Percentiles rank a stretch among this genome's conserved stretches.
These are phyloP conservation scores for Aselliscus stoliczkanus DNA, from an alignment of 2,797 vertebrate species.

Conservation along the genomic window DNA sequence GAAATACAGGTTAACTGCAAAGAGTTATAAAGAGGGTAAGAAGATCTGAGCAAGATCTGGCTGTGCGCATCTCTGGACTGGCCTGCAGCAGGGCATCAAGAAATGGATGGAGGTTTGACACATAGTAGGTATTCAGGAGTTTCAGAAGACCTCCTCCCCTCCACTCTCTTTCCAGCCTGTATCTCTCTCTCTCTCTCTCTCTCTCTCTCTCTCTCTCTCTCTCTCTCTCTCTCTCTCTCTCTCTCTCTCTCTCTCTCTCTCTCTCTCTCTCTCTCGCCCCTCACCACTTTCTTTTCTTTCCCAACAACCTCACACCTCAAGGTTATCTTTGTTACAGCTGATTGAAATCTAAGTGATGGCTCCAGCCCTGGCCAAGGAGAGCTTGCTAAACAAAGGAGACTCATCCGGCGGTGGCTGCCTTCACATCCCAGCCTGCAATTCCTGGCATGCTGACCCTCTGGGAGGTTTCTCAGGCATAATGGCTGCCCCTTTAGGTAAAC, in stretches of 20 bases:
- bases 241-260: neutral
- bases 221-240: neutral
- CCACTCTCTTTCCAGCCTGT: neutral
- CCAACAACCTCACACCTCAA: conserved; percentile 24
- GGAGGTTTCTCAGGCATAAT: neutral
- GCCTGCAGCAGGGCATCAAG: neutral
- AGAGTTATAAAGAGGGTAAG: neutral
- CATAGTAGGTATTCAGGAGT: neutral
- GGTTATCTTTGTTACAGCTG: conserved; percentile 5
- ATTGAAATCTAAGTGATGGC: neutral
- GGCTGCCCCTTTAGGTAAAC: neutral
- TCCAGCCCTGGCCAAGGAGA: neutral
- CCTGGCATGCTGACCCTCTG: neutral
- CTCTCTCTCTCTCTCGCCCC: neutral
- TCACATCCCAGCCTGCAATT: neutral
- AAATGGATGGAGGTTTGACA: accelerated
- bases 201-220: no score
- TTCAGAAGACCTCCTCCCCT: neutral
- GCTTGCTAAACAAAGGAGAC: neutral
- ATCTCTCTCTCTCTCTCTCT: neutral
- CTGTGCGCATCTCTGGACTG: neutral
- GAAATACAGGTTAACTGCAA: neutral
- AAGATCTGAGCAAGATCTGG: neutral
- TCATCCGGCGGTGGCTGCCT: accelerated
- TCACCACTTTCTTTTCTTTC: neutral